A percentile compares a stretch with the other conserved stretches of the same genome.
These are phyloP conservation scores for Mylabris sibirica DNA, from an alignment of 2,888 invertebrate genomes.

Conservation along the genomic window DNA sequence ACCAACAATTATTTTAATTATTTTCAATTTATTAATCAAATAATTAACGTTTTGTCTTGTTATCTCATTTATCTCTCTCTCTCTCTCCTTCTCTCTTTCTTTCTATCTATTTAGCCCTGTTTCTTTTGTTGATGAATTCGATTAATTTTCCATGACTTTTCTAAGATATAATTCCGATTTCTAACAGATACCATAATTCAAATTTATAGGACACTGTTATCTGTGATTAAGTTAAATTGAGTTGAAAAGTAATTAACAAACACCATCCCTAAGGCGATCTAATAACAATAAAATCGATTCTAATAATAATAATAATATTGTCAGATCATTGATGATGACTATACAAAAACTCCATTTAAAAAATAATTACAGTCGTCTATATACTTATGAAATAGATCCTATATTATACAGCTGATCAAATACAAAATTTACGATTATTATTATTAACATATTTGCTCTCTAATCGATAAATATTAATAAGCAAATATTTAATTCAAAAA, in stretches of 20 bases:
- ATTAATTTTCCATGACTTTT: neutral
- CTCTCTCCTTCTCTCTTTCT: no score
- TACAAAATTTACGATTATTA: conserved; percentile 10
- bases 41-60: neutral
- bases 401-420: neutral
- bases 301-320: neutral
- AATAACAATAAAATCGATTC: neutral
- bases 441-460: neutral
- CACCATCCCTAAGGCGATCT: neutral
- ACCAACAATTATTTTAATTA: conserved; percentile 28
- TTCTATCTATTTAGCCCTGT: no score
- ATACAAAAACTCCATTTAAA: neutral
- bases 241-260: conserved; percentile 3
- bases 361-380: neutral
- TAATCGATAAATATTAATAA: neutral
- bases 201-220: neutral
- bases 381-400: neutral
- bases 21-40: conserved; percentile 21
- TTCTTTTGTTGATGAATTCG: neutral
- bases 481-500: neutral
- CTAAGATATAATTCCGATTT: neutral
- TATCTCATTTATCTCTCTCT: no score
- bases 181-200: neutral
- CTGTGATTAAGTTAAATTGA: neutral
- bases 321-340: neutral